These are phyloP conservation scores for Chouioia cunea DNA, from an alignment of 2,888 invertebrate genomes.

Conservation along the genomic window DNA sequence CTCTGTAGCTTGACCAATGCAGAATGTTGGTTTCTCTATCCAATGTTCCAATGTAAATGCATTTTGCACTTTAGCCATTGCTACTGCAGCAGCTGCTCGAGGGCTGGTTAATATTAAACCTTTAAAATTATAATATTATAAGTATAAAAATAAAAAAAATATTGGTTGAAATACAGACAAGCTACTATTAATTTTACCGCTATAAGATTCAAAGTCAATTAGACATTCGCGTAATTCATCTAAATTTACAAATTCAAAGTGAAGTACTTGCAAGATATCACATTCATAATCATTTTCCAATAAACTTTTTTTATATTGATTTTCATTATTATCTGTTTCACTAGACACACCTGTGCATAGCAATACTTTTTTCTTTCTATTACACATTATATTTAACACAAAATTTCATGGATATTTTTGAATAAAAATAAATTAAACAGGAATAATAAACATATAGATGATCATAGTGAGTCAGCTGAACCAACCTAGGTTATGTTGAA, in stretches of 20 bases:
- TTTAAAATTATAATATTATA: constrained; percentile 45
- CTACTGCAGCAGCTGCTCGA: constrained; percentile 61
- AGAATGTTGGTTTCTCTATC: constrained; percentile 58
- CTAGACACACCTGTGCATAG: constrained; percentile 59
- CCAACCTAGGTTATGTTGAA: too few species aligned
- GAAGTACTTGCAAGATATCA: constrained; percentile 56
- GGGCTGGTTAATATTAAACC: constrained; percentile 65
- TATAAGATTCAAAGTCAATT: constrained; percentile 52
- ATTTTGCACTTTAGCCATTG: constrained; percentile 48
- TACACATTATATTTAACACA: constrained; percentile 15
- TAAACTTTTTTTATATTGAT: constrained; percentile 56
- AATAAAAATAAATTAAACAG: too few species aligned
- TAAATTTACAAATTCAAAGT: constrained; percentile 60
- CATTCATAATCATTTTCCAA: constrained; percentile 58
- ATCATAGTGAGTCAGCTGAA: too few species aligned
- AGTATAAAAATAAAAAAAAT: background rate
- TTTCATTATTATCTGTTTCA: constrained; percentile 55
- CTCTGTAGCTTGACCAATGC: constrained; percentile 62
- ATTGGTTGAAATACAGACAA: background rate
- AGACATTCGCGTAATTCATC: constrained; percentile 53
- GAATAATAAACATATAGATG: too few species aligned
- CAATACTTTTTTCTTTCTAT: constrained; percentile 51
- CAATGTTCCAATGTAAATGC: constrained; percentile 52
- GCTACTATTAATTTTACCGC: constrained; percentile 56
- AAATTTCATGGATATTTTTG: background rate